Conservation (phyloP, 2,797 vertebrate species). For the Oreonectes daqikongensis region DNA sequence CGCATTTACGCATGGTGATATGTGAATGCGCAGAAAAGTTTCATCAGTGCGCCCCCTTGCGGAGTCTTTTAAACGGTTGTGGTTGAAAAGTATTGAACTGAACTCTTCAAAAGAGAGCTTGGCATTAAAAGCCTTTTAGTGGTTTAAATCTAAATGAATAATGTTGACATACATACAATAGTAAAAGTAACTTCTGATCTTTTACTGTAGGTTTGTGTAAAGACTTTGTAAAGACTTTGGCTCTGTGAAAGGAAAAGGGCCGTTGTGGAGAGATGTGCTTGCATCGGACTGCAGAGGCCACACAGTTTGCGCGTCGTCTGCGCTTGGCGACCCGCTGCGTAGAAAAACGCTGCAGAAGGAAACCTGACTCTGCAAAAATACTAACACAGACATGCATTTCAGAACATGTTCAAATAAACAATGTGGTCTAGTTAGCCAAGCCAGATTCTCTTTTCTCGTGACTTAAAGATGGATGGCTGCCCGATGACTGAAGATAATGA, state of each 20-base stretch:
- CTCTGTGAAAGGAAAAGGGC: constrained; percentile 5
- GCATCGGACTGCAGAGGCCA: constrained; percentile 57
- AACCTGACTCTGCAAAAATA: constrained; percentile 69
- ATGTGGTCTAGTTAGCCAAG: constrained; percentile 64
- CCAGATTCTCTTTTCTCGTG: constrained; percentile 60
- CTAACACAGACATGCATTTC: constrained; percentile 75
- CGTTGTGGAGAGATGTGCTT: constrained; percentile 65
- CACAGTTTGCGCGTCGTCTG: constrained; percentile 58
- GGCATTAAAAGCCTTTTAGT: background rate
- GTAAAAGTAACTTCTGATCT: background rate
- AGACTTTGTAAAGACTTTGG: background rate
- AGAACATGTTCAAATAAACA: constrained; percentile 80
- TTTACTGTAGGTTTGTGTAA: background rate
- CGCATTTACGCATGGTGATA: background rate
- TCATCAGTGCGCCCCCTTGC: constrained; percentile 58
- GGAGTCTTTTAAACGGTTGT: constrained; percentile 7
- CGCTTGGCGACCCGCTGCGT: constrained; percentile 73
- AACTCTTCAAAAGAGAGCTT: background rate
- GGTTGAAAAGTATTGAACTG: no score
- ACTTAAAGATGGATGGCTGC: constrained; percentile 16
- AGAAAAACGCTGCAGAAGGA: constrained; percentile 62
- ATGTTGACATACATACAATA: background rate
- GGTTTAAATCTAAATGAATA: background rate
- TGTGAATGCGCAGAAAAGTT: constrained; percentile 33
- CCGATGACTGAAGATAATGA: background rate